Base-by-base conservation (phyloP, 2,888 invertebrate species). In the Lydus trimaculatus region DNA sequence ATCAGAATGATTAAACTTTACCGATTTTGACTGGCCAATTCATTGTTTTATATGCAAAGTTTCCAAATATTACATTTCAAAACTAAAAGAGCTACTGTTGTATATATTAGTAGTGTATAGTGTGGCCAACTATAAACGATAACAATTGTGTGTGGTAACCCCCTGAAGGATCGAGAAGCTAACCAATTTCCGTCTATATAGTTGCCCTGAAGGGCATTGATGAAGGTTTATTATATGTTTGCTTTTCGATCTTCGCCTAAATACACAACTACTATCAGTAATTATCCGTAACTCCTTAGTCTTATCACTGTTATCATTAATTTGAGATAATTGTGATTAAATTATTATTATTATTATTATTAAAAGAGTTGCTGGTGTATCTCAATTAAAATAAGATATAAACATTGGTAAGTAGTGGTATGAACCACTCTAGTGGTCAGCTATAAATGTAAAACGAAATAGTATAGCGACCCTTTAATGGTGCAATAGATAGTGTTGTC, bases 361-460 rank as follows among this genome's bases (percentile, higher is more conserved):
- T 28, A 28, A 28, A 33, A 5, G 33, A 33, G 33, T 33, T 33
- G 4, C 33, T 7, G 36, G 15, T 6, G 36, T 63, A 65, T 66
- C 63, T 74, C 71, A 76, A 77, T 77, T 77, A 76, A 76, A 76
- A 72, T 70, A 65, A 8, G 56, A 70, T 63, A 72, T 75, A 74
- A 76, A 75, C 68, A 68, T 66, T 58, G n/a, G 61, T 64, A 68
- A 61, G 67, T 66, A 69, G 67, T 67, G 72, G 73, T 73, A 73
- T 72, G 72, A 70, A 71, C 33, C 33, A 33, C 43, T 72, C 72
- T 72, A 70, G 69, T 72, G 75, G 77, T 76, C 75, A 71, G 76
- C 70, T 68, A 74, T 75, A 76, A 76, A 75, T 72, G 72, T 74
- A 75, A 76, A 76, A 70, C 73, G 75, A 74, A 76, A 78, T 76